Conservation (phyloP, 2,797 vertebrate genomes). For the Semaprochilodus insignis region DNA sequence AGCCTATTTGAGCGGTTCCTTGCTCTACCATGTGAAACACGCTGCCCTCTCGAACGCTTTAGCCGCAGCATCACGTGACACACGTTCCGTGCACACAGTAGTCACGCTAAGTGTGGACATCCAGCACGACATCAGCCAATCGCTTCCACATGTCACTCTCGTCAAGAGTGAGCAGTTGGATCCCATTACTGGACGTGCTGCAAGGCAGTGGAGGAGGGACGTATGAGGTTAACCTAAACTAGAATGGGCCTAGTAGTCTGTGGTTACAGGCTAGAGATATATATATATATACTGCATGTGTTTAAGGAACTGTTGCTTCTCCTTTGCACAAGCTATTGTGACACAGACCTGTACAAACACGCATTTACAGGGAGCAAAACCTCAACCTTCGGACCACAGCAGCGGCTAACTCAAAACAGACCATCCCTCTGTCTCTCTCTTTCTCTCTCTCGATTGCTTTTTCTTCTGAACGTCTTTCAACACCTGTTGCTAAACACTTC, state of each 20-base stretch:
- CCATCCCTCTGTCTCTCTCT: neutral
- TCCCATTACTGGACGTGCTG: constrained; percentile 30
- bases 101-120: constrained; percentile 41
- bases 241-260: constrained; percentile 19
- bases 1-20: neutral
- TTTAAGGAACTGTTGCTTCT: constrained; percentile 48
- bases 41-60: neutral
- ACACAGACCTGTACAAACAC: constrained; percentile 48
- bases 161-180: constrained; percentile 41
- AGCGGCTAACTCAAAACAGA: constrained; percentile 45
- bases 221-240: constrained; percentile 22
- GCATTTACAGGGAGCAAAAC: constrained; percentile 47
- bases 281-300: constrained; percentile 2
- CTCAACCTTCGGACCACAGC: constrained; percentile 24
- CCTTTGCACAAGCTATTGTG: constrained; percentile 48
- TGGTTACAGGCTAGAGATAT: constrained; percentile 38
- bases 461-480: constrained; percentile 40
- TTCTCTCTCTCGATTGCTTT: constrained; percentile 17
- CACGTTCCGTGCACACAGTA: constrained; percentile 45
- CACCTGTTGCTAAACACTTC: constrained; percentile 55
- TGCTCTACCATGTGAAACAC: neutral
- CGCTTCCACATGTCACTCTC: constrained; percentile 56
- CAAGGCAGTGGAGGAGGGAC: constrained; percentile 19
- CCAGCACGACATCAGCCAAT: constrained; percentile 42
- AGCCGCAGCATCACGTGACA: neutral